phyloP scores from a whole-genome alignment of 2,113 vertebrate genomes.

The Marcusenius ussheri region DNA sequence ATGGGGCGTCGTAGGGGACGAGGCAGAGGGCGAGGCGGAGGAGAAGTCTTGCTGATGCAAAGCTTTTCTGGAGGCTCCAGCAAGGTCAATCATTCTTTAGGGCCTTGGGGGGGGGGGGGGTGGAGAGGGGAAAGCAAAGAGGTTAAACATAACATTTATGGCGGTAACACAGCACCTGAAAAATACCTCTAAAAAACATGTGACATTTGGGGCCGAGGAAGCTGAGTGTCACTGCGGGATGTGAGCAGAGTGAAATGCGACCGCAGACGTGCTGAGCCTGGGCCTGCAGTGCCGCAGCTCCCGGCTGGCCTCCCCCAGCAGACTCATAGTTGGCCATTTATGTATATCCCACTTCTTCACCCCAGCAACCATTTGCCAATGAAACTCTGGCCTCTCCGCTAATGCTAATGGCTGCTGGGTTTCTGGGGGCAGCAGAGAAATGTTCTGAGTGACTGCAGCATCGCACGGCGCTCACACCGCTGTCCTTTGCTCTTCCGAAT shows the following conservation, averaged over 20 bases:
- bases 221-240: too few relatives aligned
- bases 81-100: slow-evolving; percentile 38
- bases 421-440: background rate
- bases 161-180: background rate
- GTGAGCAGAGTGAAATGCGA: background rate
- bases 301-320: background rate
- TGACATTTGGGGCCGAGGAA: background rate
- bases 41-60: slow-evolving; percentile 13
- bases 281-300: background rate
- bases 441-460: background rate
- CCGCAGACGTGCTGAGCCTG: background rate
- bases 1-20: background rate
- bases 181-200: background rate
- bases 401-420: background rate
- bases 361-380: background rate
- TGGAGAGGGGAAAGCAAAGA: background rate
- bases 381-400: background rate
- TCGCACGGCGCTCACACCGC: background rate
- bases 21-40: background rate
- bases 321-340: background rate
- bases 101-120: background rate
- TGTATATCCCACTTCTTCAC: background rate
- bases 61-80: slow-evolving; percentile 19
- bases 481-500: background rate
- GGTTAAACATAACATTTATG: slow-evolving; percentile 11